Percentiles rank a stretch among this genome's conserved stretches.
Conservation (phyloP, 2,113 vertebrate species). For the Melanostigma gelatinosum region DNA sequence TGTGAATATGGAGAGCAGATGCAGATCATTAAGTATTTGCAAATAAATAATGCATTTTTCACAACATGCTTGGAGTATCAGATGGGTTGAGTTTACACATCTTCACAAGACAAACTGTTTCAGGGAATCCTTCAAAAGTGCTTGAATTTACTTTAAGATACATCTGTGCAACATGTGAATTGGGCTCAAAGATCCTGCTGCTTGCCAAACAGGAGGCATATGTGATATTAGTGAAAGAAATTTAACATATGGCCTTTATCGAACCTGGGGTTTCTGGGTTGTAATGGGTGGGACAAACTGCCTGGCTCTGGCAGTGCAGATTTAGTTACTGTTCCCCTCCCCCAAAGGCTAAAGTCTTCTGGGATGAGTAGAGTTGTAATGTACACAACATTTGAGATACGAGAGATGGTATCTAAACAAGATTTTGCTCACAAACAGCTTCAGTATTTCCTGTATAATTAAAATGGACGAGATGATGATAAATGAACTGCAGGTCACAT, state of each 20-base stretch:
- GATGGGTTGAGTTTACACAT: slow-evolving; percentile 17
- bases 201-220: slow-evolving; percentile 8
- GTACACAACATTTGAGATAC: not conserved
- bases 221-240: slow-evolving; percentile 23
- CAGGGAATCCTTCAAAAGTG: not conserved
- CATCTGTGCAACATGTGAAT: slow-evolving; percentile 17
- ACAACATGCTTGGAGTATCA: slow-evolving; percentile 4
- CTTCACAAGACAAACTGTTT: slow-evolving; percentile 16
- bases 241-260: slow-evolving; percentile 45
- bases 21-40: slow-evolving; percentile 23
- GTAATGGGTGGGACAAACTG: slow-evolving; percentile 39
- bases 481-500: slow-evolving; percentile 10
- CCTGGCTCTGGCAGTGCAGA: slow-evolving; percentile 23
- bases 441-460: slow-evolving; percentile 11
- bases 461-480: slow-evolving; percentile 1
- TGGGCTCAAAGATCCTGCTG: not conserved
- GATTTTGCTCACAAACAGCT: slow-evolving; percentile 8
- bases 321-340: slow-evolving; percentile 37
- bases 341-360: slow-evolving; percentile 8
- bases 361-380: slow-evolving; percentile 14
- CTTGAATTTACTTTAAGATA: slow-evolving; percentile 1
- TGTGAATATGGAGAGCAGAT: slow-evolving; percentile 34
- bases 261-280: slow-evolving; percentile 22
- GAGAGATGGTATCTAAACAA: not conserved
- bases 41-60: slow-evolving; percentile 37